Percentiles rank a stretch among this genome's conserved stretches.
Conservation (phyloP, 23 tunicate genomes). For the Halocynthia roretzi region DNA sequence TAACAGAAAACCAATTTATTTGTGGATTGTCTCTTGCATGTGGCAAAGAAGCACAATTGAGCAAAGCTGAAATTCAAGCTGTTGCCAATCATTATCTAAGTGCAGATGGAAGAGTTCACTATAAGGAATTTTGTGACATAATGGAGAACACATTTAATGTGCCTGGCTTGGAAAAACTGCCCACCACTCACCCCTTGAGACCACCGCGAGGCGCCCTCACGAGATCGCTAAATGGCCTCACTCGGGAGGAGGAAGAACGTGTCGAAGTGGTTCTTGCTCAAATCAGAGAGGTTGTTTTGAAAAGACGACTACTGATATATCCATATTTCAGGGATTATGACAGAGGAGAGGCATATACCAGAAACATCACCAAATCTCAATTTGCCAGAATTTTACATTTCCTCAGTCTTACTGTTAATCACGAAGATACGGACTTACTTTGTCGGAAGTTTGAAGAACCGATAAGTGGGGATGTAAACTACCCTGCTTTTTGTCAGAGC, state of each 20-base stretch:
- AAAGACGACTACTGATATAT: constrained; percentile 59
- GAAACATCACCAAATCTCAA: constrained; percentile 82
- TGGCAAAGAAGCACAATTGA: constrained; percentile 71
- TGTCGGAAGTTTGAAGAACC: constrained; percentile 85
- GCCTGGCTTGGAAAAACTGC: constrained; percentile 83
- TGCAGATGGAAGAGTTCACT: constrained; percentile 59
- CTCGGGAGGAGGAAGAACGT: constrained; percentile 39
- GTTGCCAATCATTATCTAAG: constrained; percentile 55
- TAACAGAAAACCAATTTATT: constrained; percentile 81
- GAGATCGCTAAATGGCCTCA: constrained; percentile 33
- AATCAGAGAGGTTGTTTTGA: constrained; percentile 56
- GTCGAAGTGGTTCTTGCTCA: constrained; percentile 29
- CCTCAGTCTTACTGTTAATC: constrained; percentile 39
- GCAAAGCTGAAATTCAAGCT: constrained; percentile 52
- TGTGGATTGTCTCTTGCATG: constrained; percentile 62
- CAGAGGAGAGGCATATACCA: constrained; percentile 77
- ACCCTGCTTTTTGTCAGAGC: constrained; percentile 93
- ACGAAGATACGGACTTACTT: constrained; percentile 46
- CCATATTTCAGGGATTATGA: constrained; percentile 91
- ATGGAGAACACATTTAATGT: constrained; percentile 95
- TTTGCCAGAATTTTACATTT: constrained; percentile 68
- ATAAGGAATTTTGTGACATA: constrained; percentile 74
- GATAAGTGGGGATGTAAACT: constrained; percentile 76
- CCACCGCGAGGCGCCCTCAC: constrained; percentile 87
- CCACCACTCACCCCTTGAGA: constrained; percentile 72